Evolutionary conservation across 2,113 vertebrate genomes (phyloP).

Genomic region (Hypanus sabinus): DNA sequence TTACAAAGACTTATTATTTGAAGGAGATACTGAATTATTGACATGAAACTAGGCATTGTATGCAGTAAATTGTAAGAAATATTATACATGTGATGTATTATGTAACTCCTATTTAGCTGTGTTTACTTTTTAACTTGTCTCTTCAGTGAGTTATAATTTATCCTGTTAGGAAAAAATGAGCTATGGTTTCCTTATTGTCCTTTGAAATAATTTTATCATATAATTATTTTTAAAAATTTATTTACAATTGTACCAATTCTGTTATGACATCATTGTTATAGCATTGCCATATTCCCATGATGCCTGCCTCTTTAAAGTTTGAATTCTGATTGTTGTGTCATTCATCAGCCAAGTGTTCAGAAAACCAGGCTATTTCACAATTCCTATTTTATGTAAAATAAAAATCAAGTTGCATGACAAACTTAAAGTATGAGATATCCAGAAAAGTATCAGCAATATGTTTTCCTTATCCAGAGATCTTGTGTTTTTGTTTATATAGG

Average conservation of each 20-base stretch:
- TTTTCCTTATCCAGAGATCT: conserved; percentile 52
- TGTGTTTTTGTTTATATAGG: conserved; percentile 60
- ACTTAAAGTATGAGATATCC: conserved; percentile 68
- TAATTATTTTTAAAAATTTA: background rate
- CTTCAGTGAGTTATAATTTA: background rate
- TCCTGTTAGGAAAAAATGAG: background rate
- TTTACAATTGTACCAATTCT: background rate
- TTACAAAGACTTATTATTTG: background rate
- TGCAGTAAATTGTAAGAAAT: background rate
- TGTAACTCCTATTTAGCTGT: background rate
- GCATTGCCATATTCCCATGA: background rate
- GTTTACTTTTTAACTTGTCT: background rate
- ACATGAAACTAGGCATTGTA: background rate
- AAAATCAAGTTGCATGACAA: conserved; percentile 59
- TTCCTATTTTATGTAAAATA: conserved; percentile 48
- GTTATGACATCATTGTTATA: background rate
- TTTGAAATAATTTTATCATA: background rate
- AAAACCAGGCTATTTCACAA: conserved; percentile 35
- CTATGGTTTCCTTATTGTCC: background rate
- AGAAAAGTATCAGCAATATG: conserved; percentile 51
- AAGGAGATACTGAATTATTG: background rate
- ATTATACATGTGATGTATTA: background rate
- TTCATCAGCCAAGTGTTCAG: conserved; percentile 44
- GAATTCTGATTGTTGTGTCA: conserved; percentile 42
- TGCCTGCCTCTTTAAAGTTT: conserved; percentile 5